A percentile compares a stretch with the other conserved stretches of the same genome.
Evolutionary conservation across 2,113 vertebrate species (phyloP).

Genomic region (Chaetodon auriga): DNA sequence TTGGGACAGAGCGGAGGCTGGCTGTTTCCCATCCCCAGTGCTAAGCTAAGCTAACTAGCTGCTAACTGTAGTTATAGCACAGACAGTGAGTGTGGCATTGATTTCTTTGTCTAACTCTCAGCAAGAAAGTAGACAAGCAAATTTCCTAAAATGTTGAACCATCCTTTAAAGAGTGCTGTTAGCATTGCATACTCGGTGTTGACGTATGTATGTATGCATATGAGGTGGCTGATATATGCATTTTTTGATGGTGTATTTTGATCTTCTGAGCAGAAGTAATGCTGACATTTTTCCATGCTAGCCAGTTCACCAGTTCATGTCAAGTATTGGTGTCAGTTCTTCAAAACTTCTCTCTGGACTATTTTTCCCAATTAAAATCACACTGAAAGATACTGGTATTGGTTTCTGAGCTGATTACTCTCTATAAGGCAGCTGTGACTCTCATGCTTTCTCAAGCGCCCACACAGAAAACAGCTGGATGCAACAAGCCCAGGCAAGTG

Average conservation of each 20-base stretch:
- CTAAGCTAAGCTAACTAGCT: neutral
- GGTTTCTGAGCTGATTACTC: constrained; percentile 30
- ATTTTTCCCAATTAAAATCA: constrained; percentile 9
- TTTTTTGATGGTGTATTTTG: neutral
- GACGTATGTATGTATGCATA: no score
- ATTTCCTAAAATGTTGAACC: neutral
- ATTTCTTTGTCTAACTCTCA: neutral
- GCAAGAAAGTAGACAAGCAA: neutral
- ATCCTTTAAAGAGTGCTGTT: neutral
- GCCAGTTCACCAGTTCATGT: neutral
- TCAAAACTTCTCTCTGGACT: neutral
- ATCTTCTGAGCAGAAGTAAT: neutral
- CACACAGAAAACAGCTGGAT: constrained; percentile 19
- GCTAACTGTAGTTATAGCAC: neutral
- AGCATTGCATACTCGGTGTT: neutral
- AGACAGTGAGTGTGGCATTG: neutral
- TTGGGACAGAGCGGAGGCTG: neutral
- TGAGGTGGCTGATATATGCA: no score
- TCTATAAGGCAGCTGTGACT: neutral
- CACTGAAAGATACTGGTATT: neutral
- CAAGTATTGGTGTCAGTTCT: neutral
- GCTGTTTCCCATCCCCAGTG: neutral
- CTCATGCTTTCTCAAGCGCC: neutral
- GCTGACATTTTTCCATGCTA: neutral
- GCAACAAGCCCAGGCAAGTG: constrained; percentile 21